Evolutionary conservation across 2,113 vertebrate species (phyloP).

Genomic region (Polypterus senegalus): DNA sequence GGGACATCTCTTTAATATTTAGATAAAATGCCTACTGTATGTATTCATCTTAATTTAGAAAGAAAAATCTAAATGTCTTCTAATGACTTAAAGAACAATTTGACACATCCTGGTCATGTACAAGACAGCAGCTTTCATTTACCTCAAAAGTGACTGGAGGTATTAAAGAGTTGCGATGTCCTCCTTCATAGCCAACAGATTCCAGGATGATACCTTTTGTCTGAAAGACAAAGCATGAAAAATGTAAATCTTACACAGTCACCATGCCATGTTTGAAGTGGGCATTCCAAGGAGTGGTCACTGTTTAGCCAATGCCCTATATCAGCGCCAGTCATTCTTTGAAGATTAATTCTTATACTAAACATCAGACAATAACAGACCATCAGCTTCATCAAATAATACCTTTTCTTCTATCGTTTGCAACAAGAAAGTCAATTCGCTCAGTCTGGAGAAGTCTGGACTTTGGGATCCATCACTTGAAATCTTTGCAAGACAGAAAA

Average conservation of each 20-base stretch:
- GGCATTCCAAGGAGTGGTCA: too few relatives aligned
- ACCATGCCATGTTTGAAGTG: too few relatives aligned
- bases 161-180: constrained; percentile 76
- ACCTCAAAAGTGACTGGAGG: constrained; percentile 84
- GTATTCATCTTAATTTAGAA: too few relatives aligned
- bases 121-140: neutral
- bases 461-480: constrained; percentile 48
- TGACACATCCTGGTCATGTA: too few relatives aligned
- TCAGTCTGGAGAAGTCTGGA: constrained; percentile 61
- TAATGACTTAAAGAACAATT: too few relatives aligned
- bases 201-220: constrained; percentile 71
- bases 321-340: too few relatives aligned
- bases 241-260: too few relatives aligned
- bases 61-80: neutral
- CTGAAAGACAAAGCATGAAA: constrained; percentile 39
- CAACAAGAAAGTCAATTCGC: constrained; percentile 72
- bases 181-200: constrained; percentile 55
- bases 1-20: too few relatives aligned
- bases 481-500: constrained; percentile 39
- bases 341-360: too few relatives aligned
- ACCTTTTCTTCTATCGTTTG: constrained; percentile 93
- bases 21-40: too few relatives aligned
- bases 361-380: too few relatives aligned
- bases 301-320: too few relatives aligned
- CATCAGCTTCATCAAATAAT: neutral